Conservation (phyloP, 2,888 invertebrate species). For the Dinocampus coccinellae region DNA sequence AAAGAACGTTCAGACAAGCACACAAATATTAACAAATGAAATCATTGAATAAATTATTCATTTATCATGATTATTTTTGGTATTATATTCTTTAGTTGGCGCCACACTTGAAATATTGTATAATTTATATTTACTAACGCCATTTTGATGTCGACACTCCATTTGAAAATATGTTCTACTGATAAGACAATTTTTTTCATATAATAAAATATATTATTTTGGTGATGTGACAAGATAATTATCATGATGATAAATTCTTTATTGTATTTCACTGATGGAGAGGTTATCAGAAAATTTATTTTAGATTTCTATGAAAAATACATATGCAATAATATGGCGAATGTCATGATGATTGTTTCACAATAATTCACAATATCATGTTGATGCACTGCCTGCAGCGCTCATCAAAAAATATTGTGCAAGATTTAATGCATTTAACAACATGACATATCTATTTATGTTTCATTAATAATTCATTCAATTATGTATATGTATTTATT, state of each 20-base stretch:
- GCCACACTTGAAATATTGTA: neutral
- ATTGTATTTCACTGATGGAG: neutral
- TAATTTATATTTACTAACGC: too few relatives aligned
- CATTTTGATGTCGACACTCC: too few relatives aligned
- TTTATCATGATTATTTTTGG: neutral
- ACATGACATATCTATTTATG: neutral
- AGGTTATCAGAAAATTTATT: neutral
- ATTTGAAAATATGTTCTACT: too few relatives aligned
- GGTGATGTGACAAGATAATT: neutral
- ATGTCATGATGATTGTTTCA: neutral
- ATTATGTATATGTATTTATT: neutral
- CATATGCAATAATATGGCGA: neutral
- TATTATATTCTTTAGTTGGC: neutral
- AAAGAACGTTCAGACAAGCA: too few relatives aligned
- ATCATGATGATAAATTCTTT: neutral
- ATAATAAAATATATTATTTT: neutral
- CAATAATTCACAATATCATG: neutral
- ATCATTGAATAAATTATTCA: too few relatives aligned
- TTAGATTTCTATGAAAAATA: neutral
- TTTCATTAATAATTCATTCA: too few relatives aligned
- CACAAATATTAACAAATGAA: too few relatives aligned
- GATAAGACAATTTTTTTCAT: too few relatives aligned
- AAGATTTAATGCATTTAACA: constrained; percentile 48
- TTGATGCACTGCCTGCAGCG: constrained; percentile 56
- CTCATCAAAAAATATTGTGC: constrained; percentile 52